Conservation (phyloP, 2,888 invertebrate genomes). For the Beris chalybata region DNA sequence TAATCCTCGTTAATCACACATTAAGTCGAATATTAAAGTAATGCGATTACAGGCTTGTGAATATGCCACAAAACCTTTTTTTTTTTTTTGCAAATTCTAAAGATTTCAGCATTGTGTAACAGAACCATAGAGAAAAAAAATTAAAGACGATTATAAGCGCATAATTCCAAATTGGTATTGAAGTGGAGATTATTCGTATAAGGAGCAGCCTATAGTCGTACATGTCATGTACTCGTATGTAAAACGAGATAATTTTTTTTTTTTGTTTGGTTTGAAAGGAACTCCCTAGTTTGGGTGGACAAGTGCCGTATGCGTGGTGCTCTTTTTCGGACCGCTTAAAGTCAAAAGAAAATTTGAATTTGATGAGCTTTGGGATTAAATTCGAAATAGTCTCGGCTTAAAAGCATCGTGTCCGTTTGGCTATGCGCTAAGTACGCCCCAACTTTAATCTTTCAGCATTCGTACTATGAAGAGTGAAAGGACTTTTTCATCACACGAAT, state of each 20-base stretch:
- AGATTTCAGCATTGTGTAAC: conserved; percentile 3
- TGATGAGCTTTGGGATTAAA: conserved; percentile 12
- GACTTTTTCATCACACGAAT: conserved; percentile 18
- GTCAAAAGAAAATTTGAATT: conserved; percentile 11
- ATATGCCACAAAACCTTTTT: background rate
- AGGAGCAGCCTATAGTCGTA: background rate
- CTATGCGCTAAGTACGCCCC: no score
- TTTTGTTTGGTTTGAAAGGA: conserved; percentile 4
- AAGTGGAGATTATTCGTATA: conserved; percentile 17
- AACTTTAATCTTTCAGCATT: no score
- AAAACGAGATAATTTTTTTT: background rate
- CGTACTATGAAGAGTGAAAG: conserved; percentile 17
- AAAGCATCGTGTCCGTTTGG: no score
- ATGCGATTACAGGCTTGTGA: conserved; percentile 20
- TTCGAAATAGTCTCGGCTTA: no score
- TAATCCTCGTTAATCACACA: conserved; percentile 21
- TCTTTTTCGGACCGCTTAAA: conserved; percentile 14
- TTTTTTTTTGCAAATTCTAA: conserved; percentile 15
- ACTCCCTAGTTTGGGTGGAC: background rate
- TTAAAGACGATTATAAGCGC: conserved; percentile 17
- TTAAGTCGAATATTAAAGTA: conserved; percentile 26
- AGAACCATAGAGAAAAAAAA: background rate
- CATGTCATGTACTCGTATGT: background rate
- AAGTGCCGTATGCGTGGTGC: conserved; percentile 14
- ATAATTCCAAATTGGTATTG: conserved; percentile 32